Evolutionary conservation across 2,113 vertebrate species (phyloP).

Genomic region (Lophius piscatorius): DNA sequence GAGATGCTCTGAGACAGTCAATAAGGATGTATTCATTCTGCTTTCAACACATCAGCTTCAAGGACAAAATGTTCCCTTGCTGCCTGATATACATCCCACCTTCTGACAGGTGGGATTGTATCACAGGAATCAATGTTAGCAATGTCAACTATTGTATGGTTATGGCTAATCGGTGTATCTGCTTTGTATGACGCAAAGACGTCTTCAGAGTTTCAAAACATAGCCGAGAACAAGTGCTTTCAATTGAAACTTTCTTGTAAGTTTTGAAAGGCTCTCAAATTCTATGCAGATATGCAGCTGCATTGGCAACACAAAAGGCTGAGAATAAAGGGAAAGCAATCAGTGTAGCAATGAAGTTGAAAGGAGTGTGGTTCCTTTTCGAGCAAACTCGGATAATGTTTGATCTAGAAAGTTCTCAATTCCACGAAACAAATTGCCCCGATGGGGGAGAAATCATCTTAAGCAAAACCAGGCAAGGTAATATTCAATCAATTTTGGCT

Average conservation of each 20-base stretch:
- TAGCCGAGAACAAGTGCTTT: slow-evolving; percentile 22
- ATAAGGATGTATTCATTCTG: no score
- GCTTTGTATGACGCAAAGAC: no score
- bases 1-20: no score
- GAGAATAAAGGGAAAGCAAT: slow-evolving; percentile 18
- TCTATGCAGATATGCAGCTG: background rate
- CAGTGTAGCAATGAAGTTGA: slow-evolving; percentile 37
- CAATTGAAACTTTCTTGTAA: slow-evolving; percentile 19
- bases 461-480: background rate
- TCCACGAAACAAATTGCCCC: slow-evolving; percentile 25
- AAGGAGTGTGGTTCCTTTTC: slow-evolving; percentile 13
- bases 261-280: slow-evolving; percentile 5
- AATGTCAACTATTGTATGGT: no score
- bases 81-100: no score
- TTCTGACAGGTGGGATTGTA: no score
- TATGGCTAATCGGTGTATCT: no score
- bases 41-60: no score
- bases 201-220: no score
- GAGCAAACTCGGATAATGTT: slow-evolving; percentile 19
- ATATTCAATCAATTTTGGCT: slow-evolving; percentile 26
- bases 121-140: no score
- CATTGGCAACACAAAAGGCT: slow-evolving; percentile 16
- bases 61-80: no score
- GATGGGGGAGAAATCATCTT: slow-evolving; percentile 32
- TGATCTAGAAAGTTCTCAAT: slow-evolving; percentile 13